phyloP scores from a whole-genome alignment of 2,888 invertebrate species.

The Elegia similella region DNA sequence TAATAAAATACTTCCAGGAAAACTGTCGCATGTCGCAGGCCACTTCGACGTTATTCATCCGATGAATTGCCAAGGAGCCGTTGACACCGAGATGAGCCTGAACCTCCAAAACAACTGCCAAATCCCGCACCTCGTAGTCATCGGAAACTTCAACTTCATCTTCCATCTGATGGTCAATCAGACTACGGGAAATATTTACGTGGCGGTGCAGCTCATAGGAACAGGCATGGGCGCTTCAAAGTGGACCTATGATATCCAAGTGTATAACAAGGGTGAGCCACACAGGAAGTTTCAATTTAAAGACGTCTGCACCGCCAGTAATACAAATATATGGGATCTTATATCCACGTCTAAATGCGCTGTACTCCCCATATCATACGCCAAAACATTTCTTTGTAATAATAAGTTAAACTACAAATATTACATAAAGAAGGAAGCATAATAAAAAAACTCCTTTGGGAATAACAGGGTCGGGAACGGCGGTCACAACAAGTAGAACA shows the following conservation, averaged over 20 bases:
- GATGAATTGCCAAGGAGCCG: conserved; percentile 36
- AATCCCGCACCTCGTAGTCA: conserved; percentile 39
- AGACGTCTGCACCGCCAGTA: conserved; percentile 43
- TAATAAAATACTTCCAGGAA: conserved; percentile 47
- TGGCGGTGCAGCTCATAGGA: conserved; percentile 53
- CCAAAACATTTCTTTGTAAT: conserved; percentile 32
- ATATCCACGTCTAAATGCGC: conserved; percentile 41
- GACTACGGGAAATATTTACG: conserved; percentile 39
- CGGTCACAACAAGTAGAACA: neutral
- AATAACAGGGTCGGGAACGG: conserved; percentile 17
- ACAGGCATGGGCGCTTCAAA: conserved; percentile 51
- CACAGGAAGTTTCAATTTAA: conserved; percentile 47
- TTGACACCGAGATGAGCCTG: conserved; percentile 50
- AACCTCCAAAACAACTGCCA: conserved; percentile 35
- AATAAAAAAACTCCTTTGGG: conserved; percentile 17
- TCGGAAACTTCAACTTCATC: conserved; percentile 51
- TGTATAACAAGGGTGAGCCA: conserved; percentile 57
- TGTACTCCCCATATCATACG: conserved; percentile 39
- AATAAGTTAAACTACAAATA: conserved; percentile 41
- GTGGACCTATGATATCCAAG: conserved; percentile 61
- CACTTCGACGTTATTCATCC: conserved; percentile 55
- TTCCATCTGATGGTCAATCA: conserved; percentile 46
- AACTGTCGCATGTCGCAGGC: conserved; percentile 41
- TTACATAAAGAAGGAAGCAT: conserved; percentile 34
- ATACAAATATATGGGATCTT: conserved; percentile 37